Evolutionary conservation across 2,113 vertebrate species (phyloP).

Genomic region (Vombatus ursinus): DNA sequence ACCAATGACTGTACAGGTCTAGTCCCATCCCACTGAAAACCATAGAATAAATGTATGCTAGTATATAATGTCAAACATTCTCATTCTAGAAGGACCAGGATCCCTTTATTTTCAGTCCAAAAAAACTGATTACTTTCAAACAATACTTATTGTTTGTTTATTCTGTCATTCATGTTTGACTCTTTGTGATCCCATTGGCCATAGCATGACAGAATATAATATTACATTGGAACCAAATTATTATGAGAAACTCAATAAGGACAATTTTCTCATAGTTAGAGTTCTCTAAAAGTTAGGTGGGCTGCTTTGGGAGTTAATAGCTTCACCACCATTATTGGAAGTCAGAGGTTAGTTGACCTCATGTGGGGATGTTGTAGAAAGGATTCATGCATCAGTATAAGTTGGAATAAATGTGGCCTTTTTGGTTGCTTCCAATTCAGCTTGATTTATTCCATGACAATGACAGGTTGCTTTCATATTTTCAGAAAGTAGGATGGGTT

Average conservation of each 20-base stretch:
- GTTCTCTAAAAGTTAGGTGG: neutral
- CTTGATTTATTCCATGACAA: neutral
- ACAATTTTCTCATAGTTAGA: neutral
- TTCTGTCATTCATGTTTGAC: neutral
- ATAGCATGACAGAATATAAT: neutral
- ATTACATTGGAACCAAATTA: neutral
- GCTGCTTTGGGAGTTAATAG: neutral
- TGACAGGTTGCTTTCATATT: neutral
- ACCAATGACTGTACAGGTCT: neutral
- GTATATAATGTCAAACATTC: neutral
- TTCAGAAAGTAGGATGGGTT: conserved; percentile 11
- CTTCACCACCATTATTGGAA: neutral
- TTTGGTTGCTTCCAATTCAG: neutral
- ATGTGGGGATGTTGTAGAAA: neutral
- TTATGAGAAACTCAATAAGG: neutral
- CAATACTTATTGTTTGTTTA: neutral
- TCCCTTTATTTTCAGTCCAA: conserved; percentile 28
- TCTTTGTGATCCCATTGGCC: neutral
- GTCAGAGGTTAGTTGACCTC: neutral
- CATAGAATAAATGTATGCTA: neutral
- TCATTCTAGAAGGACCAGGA: neutral
- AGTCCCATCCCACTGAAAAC: neutral
- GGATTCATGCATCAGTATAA: neutral
- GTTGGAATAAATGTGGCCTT: neutral
- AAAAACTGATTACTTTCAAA: neutral